Evolutionary conservation across 2,113 vertebrate species (phyloP).

Genomic region (Erythrolamprus reginae): DNA sequence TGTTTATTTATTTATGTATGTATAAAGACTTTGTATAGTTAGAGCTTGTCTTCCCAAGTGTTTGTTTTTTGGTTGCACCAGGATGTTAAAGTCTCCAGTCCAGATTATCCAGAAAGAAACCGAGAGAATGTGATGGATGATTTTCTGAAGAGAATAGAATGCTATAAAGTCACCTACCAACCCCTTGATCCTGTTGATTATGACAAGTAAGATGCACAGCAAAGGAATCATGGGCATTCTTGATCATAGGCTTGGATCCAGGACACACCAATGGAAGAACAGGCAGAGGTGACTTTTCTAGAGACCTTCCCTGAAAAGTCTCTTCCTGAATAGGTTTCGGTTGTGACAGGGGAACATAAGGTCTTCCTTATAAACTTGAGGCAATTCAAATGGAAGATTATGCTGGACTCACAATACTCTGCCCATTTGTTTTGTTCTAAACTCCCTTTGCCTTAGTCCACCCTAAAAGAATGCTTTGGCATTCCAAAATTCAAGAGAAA

Average conservation of each 20-base stretch:
- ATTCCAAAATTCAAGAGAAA: background rate
- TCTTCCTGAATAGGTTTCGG: background rate
- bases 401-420: background rate
- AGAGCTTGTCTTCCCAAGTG: conserved; percentile 23
- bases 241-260: background rate
- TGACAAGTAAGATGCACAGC: conserved; percentile 83
- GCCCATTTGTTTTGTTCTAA: background rate
- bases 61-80: conserved; percentile 48
- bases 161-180: conserved; percentile 95
- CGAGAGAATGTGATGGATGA: conserved; percentile 95
- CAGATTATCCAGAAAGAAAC: conserved; percentile 91
- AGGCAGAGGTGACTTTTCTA: background rate
- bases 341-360: background rate
- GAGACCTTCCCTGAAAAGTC: background rate
- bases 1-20: background rate
- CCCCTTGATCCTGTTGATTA: conserved; percentile 87
- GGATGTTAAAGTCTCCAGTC: conserved; percentile 98
- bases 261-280: too few relatives aligned
- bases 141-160: conserved; percentile 95
- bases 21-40: background rate
- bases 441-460: background rate
- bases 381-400: background rate
- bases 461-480: too few relatives aligned
- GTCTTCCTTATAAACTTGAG: background rate
- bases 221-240: background rate